Evolutionary conservation across 2,113 vertebrate species (phyloP), one percentile per base, ranked within the genome.

Genomic region (Megaptera novaeangliae): DNA sequence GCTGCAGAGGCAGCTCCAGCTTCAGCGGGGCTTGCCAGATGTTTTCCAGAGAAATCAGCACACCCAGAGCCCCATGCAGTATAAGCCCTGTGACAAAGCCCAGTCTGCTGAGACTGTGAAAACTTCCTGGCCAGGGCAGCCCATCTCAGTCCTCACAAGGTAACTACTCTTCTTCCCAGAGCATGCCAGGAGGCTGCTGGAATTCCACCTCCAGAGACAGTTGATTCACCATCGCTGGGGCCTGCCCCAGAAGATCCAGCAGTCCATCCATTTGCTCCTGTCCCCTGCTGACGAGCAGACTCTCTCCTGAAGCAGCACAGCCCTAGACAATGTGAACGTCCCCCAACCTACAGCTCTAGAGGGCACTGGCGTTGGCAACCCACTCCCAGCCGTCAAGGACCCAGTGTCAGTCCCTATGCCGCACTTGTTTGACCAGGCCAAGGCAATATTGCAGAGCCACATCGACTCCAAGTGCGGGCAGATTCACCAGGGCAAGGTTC

Each of bases 181-280:
- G 36, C 84, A 78, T 12, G 20, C 64, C 14, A 68, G 85, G n/a
- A 97, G 88, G 81, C 66, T 94, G 64, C 88, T 97, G 55, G 91
- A 97, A 64, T 96, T 97, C 72, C 97, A 98, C 44, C 57, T 98
- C 81, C 97, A 97, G 95, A 96, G 84, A 68, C 94, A 95, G 41
- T 0, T 96, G 71, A 96, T 95, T 64, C 94, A 71, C 55, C 81
- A 86, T 23, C 88, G 61, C 59, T 95, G 94, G 85, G 95, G 94
- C 52, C 93, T 97, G 44, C 96, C 96, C 52, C 84, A 57, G 25
- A 96, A 80, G 68, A 96, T 91, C 66, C 91, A 89, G 72, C 59
- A 63, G 71, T 98, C 98, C 72, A 71, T 96, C 3, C 91, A 88
- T 29, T 23, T 86, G 81, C 29, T 97, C 1, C 66, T 91, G 36